phyloP scores from a whole-genome alignment of 2,888 invertebrate genomes.

The Spilosoma lubricipeda region DNA sequence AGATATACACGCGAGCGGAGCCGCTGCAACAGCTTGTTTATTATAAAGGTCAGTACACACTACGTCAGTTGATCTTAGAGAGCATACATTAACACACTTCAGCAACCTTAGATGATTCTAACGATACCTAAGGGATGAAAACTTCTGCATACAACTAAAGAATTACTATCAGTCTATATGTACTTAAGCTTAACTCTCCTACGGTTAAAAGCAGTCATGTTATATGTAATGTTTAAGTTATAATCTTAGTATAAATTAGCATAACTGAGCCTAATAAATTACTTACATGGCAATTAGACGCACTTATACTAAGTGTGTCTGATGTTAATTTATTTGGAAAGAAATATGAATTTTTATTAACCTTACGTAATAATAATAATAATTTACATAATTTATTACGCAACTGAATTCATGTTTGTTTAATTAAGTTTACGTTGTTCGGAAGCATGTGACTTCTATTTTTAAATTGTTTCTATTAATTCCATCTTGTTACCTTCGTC shows the following conservation, averaged over 20 bases:
- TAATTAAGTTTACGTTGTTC: neutral
- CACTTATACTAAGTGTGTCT: neutral
- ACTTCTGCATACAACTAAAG: too few relatives aligned
- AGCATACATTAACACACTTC: too few relatives aligned
- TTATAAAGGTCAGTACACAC: too few relatives aligned
- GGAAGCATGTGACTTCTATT: neutral
- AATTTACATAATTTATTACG: neutral
- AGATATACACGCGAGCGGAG: too few relatives aligned
- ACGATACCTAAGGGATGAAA: too few relatives aligned
- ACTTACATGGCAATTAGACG: neutral
- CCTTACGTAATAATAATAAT: neutral
- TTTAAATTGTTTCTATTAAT: neutral
- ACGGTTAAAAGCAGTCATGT: too few relatives aligned
- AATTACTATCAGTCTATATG: too few relatives aligned
- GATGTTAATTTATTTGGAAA: neutral
- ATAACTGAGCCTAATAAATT: neutral
- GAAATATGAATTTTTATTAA: neutral
- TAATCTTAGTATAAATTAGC: neutral
- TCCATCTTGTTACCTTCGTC: neutral
- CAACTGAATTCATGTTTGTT: neutral
- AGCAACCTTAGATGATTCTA: too few relatives aligned
- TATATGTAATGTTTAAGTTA: too few relatives aligned
- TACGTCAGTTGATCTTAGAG: too few relatives aligned
- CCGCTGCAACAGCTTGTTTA: too few relatives aligned
- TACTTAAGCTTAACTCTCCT: too few relatives aligned